Conservation (phyloP, 2,888 invertebrate species). For the Drosophila bunnanda region DNA sequence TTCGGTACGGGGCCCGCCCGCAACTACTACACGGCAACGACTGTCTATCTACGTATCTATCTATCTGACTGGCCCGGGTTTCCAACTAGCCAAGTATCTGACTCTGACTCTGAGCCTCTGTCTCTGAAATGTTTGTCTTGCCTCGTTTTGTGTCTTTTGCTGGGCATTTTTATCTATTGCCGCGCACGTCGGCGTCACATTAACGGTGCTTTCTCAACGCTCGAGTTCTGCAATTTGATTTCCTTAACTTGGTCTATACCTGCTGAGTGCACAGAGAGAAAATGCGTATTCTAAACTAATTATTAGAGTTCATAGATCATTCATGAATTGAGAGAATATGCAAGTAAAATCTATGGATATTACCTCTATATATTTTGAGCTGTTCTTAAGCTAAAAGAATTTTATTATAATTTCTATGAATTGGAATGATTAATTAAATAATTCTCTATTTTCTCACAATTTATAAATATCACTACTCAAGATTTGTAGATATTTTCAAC, state of each 20-base stretch:
- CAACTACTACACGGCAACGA: conserved; percentile 31
- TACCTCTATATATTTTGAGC: too few relatives aligned
- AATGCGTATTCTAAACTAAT: not conserved
- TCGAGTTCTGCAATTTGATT: conserved; percentile 78
- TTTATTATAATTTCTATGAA: too few relatives aligned
- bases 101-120: conserved; percentile 39
- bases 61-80: conserved; percentile 31
- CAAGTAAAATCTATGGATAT: not conserved
- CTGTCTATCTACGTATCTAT: conserved; percentile 45
- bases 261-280: conserved; percentile 8
- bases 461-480: too few relatives aligned
- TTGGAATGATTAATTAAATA: too few relatives aligned
- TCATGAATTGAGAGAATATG: not conserved
- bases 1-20: conserved; percentile 40
- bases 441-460: too few relatives aligned
- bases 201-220: conserved; percentile 77
- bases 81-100: conserved; percentile 23
- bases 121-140: conserved; percentile 55
- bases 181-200: conserved; percentile 75
- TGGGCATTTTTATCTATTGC: conserved; percentile 71
- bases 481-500: too few relatives aligned
- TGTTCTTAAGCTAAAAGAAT: too few relatives aligned
- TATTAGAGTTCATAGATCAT: not conserved
- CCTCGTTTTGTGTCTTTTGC: conserved; percentile 40
- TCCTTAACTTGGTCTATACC: conserved; percentile 42